Percentiles rank a stretch among this genome's conserved stretches.
phyloP scores from a whole-genome alignment of 2,113 vertebrate genomes.

The Stegastes partitus region DNA sequence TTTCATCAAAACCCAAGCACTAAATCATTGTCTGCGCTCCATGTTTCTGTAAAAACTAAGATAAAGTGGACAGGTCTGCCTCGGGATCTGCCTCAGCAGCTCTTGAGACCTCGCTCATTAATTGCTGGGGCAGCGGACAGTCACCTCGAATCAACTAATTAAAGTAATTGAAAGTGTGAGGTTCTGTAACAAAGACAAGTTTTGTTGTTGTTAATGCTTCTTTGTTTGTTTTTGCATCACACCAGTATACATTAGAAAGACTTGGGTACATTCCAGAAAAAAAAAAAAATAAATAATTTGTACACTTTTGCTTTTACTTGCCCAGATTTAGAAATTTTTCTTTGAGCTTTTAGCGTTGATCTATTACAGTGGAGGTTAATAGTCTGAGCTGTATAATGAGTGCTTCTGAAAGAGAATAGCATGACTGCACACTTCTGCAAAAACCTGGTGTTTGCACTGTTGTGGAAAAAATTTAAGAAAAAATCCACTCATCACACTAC shows the following conservation, averaged over 20 bases:
- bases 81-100: constrained; percentile 65
- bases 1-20: constrained; percentile 67
- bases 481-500: too few species aligned
- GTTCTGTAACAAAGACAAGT: constrained; percentile 1
- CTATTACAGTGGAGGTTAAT: background rate
- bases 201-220: background rate
- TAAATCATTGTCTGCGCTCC: constrained; percentile 74
- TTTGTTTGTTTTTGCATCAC: background rate
- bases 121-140: constrained; percentile 65
- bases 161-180: constrained; percentile 57
- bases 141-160: constrained; percentile 66
- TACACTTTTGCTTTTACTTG: background rate
- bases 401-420: background rate
- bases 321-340: background rate
- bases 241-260: background rate
- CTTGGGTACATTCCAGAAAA: background rate
- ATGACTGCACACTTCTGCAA: too few species aligned
- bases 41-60: constrained; percentile 64
- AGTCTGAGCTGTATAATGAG: background rate
- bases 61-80: constrained; percentile 72
- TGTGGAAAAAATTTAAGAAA: too few species aligned
- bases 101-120: constrained; percentile 70
- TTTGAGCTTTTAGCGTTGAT: background rate
- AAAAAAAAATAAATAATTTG: too few species aligned
- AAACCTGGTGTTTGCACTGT: too few species aligned